phyloP scores from a whole-genome alignment of 2,797 vertebrate genomes.

The Lates japonicus region DNA sequence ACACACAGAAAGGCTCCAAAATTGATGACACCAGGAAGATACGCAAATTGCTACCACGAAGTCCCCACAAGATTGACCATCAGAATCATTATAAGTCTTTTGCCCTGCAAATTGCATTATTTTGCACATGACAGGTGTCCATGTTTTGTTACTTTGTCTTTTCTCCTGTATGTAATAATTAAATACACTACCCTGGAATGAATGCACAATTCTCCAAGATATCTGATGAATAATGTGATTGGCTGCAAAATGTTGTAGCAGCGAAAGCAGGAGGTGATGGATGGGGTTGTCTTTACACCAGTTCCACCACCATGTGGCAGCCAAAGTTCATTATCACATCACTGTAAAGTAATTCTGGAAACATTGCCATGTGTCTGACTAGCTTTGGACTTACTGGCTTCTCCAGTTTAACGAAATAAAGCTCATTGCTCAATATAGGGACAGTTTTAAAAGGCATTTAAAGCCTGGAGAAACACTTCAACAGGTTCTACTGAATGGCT shows the following conservation, averaged over 20 bases:
- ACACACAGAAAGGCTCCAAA: too few species aligned
- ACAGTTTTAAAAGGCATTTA: not conserved
- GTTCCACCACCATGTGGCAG: slow-evolving; percentile 56
- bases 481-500: not conserved
- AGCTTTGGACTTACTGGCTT: not conserved
- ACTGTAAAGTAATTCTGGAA: slow-evolving; percentile 27
- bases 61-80: not conserved
- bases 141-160: slow-evolving; percentile 1
- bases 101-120: not conserved
- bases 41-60: too few species aligned
- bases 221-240: not conserved
- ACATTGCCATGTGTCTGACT: slow-evolving; percentile 7
- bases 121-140: not conserved
- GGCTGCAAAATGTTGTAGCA: not conserved
- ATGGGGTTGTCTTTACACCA: slow-evolving; percentile 9
- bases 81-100: not conserved
- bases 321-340: slow-evolving; percentile 24
- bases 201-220: not conserved
- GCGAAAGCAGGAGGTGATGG: not conserved
- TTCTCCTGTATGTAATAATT: not conserved
- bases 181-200: not conserved
- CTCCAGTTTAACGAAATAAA: slow-evolving; percentile 36
- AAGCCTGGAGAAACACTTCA: not conserved
- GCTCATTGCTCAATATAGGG: slow-evolving; percentile 14
- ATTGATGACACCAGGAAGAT: too few species aligned